Conservation (phyloP, 2,113 vertebrate genomes). For the Mastomys coucha region DNA sequence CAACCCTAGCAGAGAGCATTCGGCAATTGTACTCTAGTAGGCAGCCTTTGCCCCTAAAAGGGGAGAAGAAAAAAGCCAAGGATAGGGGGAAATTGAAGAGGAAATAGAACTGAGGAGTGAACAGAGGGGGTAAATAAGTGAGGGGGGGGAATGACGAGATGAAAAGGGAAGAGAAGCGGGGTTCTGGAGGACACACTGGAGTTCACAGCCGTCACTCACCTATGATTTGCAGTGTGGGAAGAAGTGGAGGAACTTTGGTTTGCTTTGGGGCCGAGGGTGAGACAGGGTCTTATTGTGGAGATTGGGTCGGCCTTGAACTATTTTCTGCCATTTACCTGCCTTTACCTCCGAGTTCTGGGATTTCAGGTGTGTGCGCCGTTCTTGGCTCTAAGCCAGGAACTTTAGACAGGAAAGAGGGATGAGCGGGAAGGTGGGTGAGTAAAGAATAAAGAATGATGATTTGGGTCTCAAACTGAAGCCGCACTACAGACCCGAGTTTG, state of each 20-base stretch:
- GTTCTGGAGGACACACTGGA: not conserved
- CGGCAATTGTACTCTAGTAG: not conserved
- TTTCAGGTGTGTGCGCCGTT: not conserved
- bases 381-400: constrained; percentile 1
- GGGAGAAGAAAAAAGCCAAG: not conserved
- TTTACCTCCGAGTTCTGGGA: not conserved
- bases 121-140: not conserved
- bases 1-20: not conserved
- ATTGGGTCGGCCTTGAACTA: not conserved
- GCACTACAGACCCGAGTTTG: not conserved
- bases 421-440: not conserved
- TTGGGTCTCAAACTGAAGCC: not conserved
- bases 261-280: not conserved
- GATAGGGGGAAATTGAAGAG: not conserved
- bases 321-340: not conserved
- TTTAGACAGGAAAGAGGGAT: not conserved
- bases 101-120: not conserved
- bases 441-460: not conserved
- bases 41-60: not conserved
- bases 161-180: no score
- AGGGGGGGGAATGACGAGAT: no score
- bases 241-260: not conserved
- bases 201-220: no score
- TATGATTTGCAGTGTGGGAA: not conserved
- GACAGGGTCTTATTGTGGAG: not conserved